Base-by-base conservation (phyloP, 1,140 invertebrate genomes). In the Drosophila murphyi region DNA sequence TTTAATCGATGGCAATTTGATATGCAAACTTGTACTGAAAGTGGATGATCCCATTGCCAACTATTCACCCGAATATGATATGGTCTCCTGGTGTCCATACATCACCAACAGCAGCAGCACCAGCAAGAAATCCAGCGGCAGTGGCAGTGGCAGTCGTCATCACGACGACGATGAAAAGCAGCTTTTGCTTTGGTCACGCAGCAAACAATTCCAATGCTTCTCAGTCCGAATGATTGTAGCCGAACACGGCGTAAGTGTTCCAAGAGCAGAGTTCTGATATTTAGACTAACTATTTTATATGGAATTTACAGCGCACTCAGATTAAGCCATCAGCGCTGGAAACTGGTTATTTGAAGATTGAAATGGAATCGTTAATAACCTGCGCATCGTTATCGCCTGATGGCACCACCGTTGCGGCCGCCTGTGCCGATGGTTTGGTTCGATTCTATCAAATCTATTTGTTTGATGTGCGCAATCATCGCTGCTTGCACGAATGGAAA, bases 331-430 rank as follows among this genome's bases (percentile, higher is more conserved):
- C 93, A 10, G 91, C 93, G 55, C 83, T 95, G 5, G 93, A 93
- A 12, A 93, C 94, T 61, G 95, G 95, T 4, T 94, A 94, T 86
- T 93, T 96, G 28, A 94, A 95, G 91, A 95, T 97, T 48, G 93
- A 93, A 63, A 94, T 96, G 74, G 96, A 97, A 92, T 93, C 94
- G 72, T 93, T 95, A n/a, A 96, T 98, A 41, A 94, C 97, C 3
- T 97, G 97, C 93, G 97, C 97, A 28, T 95, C 97, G 10, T 97
- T 99, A 92, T 97, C 97, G 55, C 97, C 98, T 0, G 98, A 99
- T 94, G 98, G 97, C 10, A 97, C 97, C 32, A 97, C 97, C 1
- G 94, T 99, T 43, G 97, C 97, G 3, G 97, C 97, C 32, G 97
- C 97, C 4, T 96, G 96, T 91, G 93, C 94, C 0, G 97, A 98